phyloP scores from a whole-genome alignment of 2,113 vertebrate species.

The Papio anubis region DNA sequence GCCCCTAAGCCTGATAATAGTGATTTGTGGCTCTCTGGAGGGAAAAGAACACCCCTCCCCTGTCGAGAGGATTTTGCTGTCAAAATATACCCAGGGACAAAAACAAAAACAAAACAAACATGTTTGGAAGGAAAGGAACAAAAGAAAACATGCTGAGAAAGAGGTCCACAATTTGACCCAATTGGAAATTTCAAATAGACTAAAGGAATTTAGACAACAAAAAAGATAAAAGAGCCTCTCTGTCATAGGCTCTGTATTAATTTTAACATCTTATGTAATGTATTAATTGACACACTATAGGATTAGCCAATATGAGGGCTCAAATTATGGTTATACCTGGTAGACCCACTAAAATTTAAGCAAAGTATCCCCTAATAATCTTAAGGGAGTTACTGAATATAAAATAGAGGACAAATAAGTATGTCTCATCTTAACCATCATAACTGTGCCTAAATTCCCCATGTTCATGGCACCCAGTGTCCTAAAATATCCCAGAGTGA shows the following conservation, averaged over 20 bases:
- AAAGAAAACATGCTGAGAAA: not conserved
- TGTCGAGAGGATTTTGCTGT: not conserved
- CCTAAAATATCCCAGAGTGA: not conserved
- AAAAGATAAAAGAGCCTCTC: not conserved
- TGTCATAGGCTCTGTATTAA: not conserved
- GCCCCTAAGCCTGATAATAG: not conserved
- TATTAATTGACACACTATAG: not conserved
- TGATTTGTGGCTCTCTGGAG: not conserved
- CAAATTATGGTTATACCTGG: not conserved
- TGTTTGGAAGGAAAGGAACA: not conserved
- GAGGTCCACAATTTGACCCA: not conserved
- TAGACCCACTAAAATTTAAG: not conserved
- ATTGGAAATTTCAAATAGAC: not conserved
- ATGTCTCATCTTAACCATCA: not conserved
- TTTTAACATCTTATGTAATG: not conserved
- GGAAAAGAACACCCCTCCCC: not conserved
- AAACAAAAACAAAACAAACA: not conserved
- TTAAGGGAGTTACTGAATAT: not conserved
- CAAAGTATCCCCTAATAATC: not conserved
- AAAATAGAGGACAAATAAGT: not conserved
- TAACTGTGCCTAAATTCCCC: not conserved
- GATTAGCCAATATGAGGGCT: not conserved
- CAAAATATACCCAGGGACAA: not conserved
- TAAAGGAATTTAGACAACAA: not conserved
- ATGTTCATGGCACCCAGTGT: not conserved